Conservation (phyloP, 2,797 vertebrate species). For the Onychomys leucogaster region DNA sequence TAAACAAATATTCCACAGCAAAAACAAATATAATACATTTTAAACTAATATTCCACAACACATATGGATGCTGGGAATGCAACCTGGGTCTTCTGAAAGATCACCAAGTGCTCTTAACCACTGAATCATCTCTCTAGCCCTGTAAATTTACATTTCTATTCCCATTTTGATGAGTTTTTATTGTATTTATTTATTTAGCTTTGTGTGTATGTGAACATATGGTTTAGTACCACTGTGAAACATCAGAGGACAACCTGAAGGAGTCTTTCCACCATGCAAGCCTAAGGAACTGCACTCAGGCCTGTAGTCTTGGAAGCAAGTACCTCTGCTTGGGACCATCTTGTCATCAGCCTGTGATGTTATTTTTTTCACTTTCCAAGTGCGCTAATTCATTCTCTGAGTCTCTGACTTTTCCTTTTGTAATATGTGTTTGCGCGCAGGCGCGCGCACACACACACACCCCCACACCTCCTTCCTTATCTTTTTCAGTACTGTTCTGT, state of each 20-base stretch:
- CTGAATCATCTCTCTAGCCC: neutral
- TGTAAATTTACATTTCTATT: neutral
- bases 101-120: neutral
- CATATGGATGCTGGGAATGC: neutral
- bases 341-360: neutral
- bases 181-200: neutral
- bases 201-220: neutral
- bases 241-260: neutral
- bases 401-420: neutral
- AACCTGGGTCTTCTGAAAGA: neutral
- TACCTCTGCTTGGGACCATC: neutral
- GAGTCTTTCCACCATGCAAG: neutral
- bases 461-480: neutral
- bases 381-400: neutral
- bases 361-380: conserved; percentile 23
- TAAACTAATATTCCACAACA: neutral
- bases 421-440: neutral
- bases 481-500: neutral
- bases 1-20: neutral
- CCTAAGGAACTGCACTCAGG: neutral
- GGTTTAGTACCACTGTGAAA: neutral
- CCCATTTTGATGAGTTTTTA: neutral
- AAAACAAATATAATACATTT: neutral
- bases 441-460: neutral
- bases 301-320: neutral